These are phyloP conservation scores for Conger conger DNA, from an alignment of 2,113 vertebrate genomes.

Conservation along the genomic window DNA sequence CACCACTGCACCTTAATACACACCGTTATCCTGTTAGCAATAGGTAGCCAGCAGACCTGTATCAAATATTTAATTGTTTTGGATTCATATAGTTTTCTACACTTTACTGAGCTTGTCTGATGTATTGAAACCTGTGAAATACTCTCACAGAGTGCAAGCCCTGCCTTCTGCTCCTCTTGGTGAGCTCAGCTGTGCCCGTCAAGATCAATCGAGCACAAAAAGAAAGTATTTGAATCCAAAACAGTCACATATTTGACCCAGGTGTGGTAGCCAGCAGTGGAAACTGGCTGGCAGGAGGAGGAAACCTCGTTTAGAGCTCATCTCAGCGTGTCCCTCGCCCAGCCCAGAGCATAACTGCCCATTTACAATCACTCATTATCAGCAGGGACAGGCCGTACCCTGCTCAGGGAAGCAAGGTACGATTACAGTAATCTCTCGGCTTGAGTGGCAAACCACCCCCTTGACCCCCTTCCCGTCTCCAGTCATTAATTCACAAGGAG, in stretches of 20 bases:
- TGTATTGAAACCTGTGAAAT: no score
- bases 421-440: constrained; percentile 36
- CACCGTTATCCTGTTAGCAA: not conserved
- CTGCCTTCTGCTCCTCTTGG: no score
- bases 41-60: not conserved
- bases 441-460: constrained; percentile 42
- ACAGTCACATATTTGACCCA: no score
- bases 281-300: not conserved
- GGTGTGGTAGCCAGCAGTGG: not conserved
- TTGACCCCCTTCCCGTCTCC: constrained; percentile 13
- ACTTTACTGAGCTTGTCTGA: no score
- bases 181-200: no score
- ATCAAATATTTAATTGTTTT: no score
- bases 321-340: not conserved
- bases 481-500: constrained; percentile 34
- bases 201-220: no score
- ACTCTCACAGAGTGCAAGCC: no score
- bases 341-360: not conserved
- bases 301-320: not conserved
- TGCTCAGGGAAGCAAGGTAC: constrained; percentile 31
- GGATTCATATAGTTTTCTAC: no score
- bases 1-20: not conserved
- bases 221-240: no score
- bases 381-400: constrained; percentile 27
- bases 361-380: constrained; percentile 34